Conservation (phyloP, 2,888 invertebrate genomes). For the Crepidodera aurea region DNA sequence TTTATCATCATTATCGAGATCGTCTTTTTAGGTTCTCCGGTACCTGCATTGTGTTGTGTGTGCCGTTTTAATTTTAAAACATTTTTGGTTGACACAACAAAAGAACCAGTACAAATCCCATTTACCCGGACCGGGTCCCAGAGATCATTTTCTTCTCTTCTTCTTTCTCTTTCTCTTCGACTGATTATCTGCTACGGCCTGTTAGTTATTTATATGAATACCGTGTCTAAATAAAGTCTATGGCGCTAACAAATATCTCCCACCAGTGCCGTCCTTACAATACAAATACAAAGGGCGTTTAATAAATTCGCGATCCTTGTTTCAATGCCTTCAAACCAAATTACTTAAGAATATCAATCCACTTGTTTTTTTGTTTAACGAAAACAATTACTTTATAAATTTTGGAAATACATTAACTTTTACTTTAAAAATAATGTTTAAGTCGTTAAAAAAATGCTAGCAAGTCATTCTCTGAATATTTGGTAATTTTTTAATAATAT, state of each 20-base stretch:
- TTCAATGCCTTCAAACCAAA: too few relatives aligned
- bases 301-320: too few relatives aligned
- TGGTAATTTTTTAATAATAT: too few relatives aligned
- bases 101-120: conserved; percentile 35
- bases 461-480: too few relatives aligned
- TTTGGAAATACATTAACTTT: too few relatives aligned
- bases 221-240: conserved; percentile 50
- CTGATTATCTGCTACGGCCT: conserved; percentile 46
- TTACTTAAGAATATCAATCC: too few relatives aligned
- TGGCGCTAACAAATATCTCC: conserved; percentile 45
- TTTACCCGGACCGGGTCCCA: conserved; percentile 31
- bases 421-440: too few relatives aligned
- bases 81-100: conserved; percentile 36
- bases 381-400: too few relatives aligned
- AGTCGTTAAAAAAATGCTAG: too few relatives aligned
- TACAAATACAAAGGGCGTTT: too few relatives aligned
- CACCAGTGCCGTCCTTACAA: conserved; percentile 30
- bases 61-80: conserved; percentile 33
- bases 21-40: conserved; percentile 16
- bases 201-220: conserved; percentile 49
- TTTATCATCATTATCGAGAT: conserved; percentile 19
- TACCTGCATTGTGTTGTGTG: conserved; percentile 34
- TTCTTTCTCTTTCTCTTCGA: conserved; percentile 23
- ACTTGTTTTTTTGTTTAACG: too few relatives aligned
- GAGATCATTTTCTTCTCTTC: conserved; percentile 35